phyloP scores from a whole-genome alignment of 2,113 vertebrate genomes.

The Mesoclemmys tuberculata region DNA sequence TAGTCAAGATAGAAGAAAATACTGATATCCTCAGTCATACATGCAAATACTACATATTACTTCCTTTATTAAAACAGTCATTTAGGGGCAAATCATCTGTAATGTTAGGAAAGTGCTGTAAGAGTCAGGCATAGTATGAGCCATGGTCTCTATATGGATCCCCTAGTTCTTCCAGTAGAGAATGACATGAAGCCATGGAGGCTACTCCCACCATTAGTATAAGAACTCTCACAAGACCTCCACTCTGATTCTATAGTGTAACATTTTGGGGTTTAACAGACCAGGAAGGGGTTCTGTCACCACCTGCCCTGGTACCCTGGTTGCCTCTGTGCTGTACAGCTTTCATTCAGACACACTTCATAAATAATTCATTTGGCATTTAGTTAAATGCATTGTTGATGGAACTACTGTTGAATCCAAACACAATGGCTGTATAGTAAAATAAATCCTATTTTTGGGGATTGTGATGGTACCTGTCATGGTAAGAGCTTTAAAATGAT shows the following conservation, averaged over 20 bases:
- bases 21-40: not conserved
- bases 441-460: no score
- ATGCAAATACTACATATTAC: not conserved
- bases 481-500: no score
- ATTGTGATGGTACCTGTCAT: no score
- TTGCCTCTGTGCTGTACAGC: no score
- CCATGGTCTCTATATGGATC: fast-evolving
- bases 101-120: not conserved
- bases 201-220: not conserved
- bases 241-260: fast-evolving
- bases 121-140: not conserved
- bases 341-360: not conserved
- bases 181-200: fast-evolving
- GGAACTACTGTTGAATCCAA: no score
- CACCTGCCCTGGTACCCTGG: no score
- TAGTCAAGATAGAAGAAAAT: not conserved
- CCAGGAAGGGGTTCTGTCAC: no score
- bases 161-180: not conserved
- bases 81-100: fast-evolving
- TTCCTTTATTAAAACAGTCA: not conserved
- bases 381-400: no score
- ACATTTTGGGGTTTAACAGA: not conserved
- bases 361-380: not conserved
- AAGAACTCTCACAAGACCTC: not conserved
- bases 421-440: no score